Percentiles rank a stretch among this genome's conserved stretches.
Conservation (phyloP, 2,113 vertebrate genomes). For the Acanthisitta chloris region DNA sequence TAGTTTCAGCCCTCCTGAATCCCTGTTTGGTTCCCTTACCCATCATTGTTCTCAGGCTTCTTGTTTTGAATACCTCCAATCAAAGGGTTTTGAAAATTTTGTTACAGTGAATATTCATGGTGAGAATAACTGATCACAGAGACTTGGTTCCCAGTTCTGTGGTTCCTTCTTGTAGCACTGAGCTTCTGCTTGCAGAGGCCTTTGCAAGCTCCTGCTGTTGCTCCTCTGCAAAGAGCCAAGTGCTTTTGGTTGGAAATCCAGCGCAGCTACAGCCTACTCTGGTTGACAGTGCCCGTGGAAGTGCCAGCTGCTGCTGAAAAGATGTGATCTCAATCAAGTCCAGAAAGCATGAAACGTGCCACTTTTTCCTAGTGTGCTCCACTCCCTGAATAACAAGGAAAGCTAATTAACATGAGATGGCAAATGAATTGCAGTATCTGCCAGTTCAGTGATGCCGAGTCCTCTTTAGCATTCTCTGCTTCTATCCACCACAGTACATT, state of each 20-base stretch:
- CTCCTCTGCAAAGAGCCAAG: background rate
- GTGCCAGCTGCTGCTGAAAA: conserved; percentile 38
- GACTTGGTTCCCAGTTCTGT: background rate
- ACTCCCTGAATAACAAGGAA: conserved; percentile 33
- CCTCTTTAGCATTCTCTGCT: conserved; percentile 51
- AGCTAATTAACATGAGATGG: conserved; percentile 45
- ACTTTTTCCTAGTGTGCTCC: background rate
- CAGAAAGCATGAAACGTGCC: background rate
- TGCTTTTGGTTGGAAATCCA: background rate
- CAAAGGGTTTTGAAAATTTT: background rate
- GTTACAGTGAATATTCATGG: background rate
- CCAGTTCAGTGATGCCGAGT: background rate
- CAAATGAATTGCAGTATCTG: conserved; percentile 16
- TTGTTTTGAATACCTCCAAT: background rate
- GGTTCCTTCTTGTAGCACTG: background rate
- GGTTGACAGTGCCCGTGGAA: conserved; percentile 12
- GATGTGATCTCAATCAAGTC: background rate
- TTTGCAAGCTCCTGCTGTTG: background rate
- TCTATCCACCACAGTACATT: conserved; percentile 47
- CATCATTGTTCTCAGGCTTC: background rate
- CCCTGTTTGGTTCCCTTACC: rapidly evolving
- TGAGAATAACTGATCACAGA: background rate
- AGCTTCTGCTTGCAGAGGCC: background rate
- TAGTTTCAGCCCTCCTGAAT: background rate
- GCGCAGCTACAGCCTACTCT: background rate